These are phyloP conservation scores for Zeus faber DNA, from an alignment of 2,113 vertebrate genomes.

Conservation along the genomic window DNA sequence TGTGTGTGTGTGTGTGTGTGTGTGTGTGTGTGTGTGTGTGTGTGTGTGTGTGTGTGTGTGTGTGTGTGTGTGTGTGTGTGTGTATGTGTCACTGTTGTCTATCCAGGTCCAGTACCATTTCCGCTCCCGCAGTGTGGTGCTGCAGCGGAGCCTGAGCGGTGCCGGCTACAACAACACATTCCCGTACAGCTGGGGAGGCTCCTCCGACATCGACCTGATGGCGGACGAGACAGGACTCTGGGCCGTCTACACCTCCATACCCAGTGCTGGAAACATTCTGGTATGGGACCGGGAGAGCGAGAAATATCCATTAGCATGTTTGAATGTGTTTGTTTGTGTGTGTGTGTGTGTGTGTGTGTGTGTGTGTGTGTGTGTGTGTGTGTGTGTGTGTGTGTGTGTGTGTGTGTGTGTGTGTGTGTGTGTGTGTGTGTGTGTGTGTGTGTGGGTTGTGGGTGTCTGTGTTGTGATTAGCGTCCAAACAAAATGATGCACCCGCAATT, in stretches of 20 bases:
- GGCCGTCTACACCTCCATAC: slow-evolving; percentile 87
- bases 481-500: too few species aligned
- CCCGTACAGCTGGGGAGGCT: slow-evolving; percentile 92
- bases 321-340: background rate
- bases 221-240: slow-evolving; percentile 88
- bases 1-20: background rate
- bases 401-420: background rate
- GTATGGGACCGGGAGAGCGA: slow-evolving; percentile 36
- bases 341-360: background rate
- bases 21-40: background rate
- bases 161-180: slow-evolving; percentile 90
- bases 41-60: background rate
- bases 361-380: background rate
- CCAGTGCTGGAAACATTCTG: slow-evolving; percentile 73
- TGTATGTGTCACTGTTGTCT: slow-evolving; percentile 11
- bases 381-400: background rate
- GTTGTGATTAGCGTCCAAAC: too few species aligned
- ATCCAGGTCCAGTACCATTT: slow-evolving; percentile 81
- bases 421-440: background rate
- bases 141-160: slow-evolving; percentile 75
- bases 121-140: slow-evolving; percentile 69
- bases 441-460: background rate
- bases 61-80: slow-evolving; percentile 5
- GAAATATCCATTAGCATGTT: too few species aligned
- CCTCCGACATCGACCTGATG: slow-evolving; percentile 90